Percentiles rank a stretch among this genome's conserved stretches.
Conservation (phyloP, 2,113 vertebrate genomes). For the Hystrix brachyura region DNA sequence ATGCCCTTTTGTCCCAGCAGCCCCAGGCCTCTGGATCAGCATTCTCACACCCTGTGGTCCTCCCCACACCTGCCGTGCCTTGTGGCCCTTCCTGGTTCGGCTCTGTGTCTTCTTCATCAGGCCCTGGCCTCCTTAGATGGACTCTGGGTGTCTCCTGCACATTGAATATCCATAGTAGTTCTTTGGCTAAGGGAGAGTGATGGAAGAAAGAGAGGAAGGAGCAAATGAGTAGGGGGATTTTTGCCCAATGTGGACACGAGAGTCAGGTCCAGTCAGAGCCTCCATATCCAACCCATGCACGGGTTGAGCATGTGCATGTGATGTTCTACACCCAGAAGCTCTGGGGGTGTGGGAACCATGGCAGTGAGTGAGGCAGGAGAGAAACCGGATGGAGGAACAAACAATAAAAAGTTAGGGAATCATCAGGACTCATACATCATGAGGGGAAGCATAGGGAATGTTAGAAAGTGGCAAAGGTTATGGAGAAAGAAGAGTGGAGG, state of each 20-base stretch:
- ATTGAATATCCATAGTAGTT: background rate
- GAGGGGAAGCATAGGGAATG: no score
- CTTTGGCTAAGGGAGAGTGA: background rate
- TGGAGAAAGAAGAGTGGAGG: background rate
- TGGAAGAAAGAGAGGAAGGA: background rate
- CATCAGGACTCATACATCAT: fast-evolving
- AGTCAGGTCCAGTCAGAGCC: no score
- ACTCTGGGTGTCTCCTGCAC: background rate
- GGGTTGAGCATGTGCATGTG: fast-evolving
- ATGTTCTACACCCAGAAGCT: fast-evolving
- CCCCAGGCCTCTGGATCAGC: background rate
- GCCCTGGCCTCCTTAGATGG: background rate
- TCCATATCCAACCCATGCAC: background rate
- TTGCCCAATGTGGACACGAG: background rate
- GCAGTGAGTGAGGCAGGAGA: no score
- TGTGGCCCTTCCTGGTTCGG: background rate
- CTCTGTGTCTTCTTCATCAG: background rate
- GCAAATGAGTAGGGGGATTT: background rate
- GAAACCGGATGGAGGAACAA: background rate
- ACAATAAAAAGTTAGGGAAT: background rate
- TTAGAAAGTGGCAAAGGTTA: background rate
- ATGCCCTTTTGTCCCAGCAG: background rate
- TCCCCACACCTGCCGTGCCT: background rate
- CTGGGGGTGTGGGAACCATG: background rate
- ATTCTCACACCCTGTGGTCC: background rate